These are phyloP conservation scores for Montipora foliosa DNA, from an alignment of 64 coral and sea anemone genomes.

Conservation along the genomic window DNA sequence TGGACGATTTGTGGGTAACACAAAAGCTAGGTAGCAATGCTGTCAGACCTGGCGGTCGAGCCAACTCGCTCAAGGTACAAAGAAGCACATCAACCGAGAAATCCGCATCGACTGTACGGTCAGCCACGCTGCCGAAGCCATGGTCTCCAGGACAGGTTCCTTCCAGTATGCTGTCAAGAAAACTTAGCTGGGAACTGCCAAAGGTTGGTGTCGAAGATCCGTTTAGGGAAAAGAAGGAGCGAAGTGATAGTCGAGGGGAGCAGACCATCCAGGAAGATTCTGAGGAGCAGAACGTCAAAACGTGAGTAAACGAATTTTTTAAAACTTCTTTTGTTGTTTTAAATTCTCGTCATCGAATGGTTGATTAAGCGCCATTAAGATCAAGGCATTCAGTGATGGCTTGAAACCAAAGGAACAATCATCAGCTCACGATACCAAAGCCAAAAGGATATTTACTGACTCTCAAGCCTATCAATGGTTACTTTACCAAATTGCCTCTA, in stretches of 20 bases:
- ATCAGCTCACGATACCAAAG: no score
- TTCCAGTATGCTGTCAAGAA: slow-evolving; percentile 40
- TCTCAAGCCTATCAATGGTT: no score
- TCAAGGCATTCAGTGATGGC: no score
- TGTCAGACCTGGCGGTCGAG: slow-evolving; percentile 33
- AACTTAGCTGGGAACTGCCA: slow-evolving; percentile 56
- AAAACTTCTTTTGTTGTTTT: not conserved
- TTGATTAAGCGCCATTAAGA: not conserved
- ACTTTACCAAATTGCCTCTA: no score
- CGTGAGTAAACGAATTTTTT: not conserved
- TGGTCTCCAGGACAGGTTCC: slow-evolving; percentile 46
- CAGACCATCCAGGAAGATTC: slow-evolving; percentile 13
- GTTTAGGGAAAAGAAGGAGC: not conserved
- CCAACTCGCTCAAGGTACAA: slow-evolving; percentile 24
- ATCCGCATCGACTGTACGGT: not conserved
- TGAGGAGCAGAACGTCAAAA: slow-evolving; percentile 9
- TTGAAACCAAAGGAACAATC: no score
- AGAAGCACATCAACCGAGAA: slow-evolving; percentile 27
- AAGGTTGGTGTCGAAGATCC: not conserved
- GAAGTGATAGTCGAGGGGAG: not conserved
- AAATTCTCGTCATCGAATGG: not conserved
- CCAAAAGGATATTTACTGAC: no score
- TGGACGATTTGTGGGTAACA: slow-evolving; percentile 29
- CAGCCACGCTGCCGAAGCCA: slow-evolving; percentile 69
- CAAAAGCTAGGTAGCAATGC: not conserved